These are phyloP conservation scores for Oryzias sinensis DNA, from an alignment of 2,797 vertebrate genomes.

Conservation along the genomic window DNA sequence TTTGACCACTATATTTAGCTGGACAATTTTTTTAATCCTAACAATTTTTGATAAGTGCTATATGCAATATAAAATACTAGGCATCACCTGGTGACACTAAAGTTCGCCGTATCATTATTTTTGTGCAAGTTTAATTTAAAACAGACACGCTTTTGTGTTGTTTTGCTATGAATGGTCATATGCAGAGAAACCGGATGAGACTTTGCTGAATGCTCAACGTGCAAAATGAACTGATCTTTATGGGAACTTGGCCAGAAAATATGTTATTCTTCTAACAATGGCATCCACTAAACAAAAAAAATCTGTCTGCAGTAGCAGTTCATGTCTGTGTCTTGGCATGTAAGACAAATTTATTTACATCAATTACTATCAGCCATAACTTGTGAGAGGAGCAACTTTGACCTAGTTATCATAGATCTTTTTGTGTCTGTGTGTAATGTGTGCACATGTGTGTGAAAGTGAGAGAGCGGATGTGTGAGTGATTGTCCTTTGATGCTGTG, in stretches of 20 bases:
- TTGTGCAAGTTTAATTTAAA: not conserved
- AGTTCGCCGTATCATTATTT: too few species aligned
- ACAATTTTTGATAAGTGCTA: too few species aligned
- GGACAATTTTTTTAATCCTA: too few species aligned
- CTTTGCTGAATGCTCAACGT: conserved; percentile 58
- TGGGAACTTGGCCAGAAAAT: conserved; percentile 54
- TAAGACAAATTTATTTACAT: conserved; percentile 50
- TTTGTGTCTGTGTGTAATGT: conserved; percentile 23
- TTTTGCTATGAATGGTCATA: conserved; percentile 33
- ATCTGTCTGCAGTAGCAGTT: conserved; percentile 37
- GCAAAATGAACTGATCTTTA: conserved; percentile 22
- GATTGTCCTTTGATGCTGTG: conserved; percentile 65
- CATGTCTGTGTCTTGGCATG: conserved; percentile 27
- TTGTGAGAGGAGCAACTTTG: conserved; percentile 55
- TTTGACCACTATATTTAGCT: too few species aligned
- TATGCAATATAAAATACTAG: too few species aligned
- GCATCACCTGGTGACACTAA: too few species aligned
- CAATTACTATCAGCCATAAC: conserved; percentile 56
- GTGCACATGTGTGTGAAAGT: conserved; percentile 11
- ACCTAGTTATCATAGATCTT: conserved; percentile 60
- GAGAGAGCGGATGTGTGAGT: conserved; percentile 30
- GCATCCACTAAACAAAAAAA: conserved; percentile 71
- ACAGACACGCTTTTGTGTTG: not conserved
- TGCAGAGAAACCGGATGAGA: conserved; percentile 40
- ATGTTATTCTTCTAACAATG: conserved; percentile 72